Percentiles rank a stretch among this genome's conserved stretches.
phyloP scores from a whole-genome alignment of 2,888 invertebrate species.

The Plebejus melissa region DNA sequence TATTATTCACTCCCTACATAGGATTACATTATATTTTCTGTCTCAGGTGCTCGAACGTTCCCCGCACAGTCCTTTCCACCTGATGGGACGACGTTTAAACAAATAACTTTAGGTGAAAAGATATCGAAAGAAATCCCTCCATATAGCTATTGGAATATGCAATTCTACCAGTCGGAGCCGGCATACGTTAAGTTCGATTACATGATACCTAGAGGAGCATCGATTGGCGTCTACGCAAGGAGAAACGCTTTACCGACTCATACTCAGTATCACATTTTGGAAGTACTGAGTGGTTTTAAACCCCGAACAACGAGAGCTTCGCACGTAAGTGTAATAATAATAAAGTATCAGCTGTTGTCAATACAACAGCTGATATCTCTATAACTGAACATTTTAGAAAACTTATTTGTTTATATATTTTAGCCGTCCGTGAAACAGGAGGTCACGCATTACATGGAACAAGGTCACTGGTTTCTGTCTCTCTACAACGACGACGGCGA shows the following conservation, averaged over 20 bases:
- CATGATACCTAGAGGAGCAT: slow-evolving; percentile 93
- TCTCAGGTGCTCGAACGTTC: slow-evolving; percentile 90
- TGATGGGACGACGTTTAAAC: slow-evolving; percentile 94
- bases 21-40: slow-evolving; percentile 29
- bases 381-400: background rate
- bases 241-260: slow-evolving; percentile 96
- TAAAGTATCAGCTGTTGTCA: too few species aligned
- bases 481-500: slow-evolving; percentile 97
- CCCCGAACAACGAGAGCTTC: slow-evolving; percentile 90
- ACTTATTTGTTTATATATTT: slow-evolving; percentile 26
- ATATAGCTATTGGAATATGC: slow-evolving; percentile 98
- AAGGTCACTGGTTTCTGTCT: slow-evolving; percentile 97
- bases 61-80: slow-evolving; percentile 95
- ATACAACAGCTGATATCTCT: background rate
- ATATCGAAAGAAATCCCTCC: slow-evolving; percentile 93
- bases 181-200: slow-evolving; percentile 97
- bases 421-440: slow-evolving; percentile 93
- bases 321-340: slow-evolving; percentile 83
- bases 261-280: slow-evolving; percentile 97
- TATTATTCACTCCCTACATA: slow-evolving; percentile 24
- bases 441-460: slow-evolving; percentile 96
- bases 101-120: slow-evolving; percentile 92
- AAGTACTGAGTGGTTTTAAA: slow-evolving; percentile 94
- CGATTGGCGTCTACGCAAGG: slow-evolving; percentile 96
- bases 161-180: slow-evolving; percentile 96